Evolutionary conservation across 2,888 invertebrate species (phyloP).

Genomic region (Morpho deidamia): DNA sequence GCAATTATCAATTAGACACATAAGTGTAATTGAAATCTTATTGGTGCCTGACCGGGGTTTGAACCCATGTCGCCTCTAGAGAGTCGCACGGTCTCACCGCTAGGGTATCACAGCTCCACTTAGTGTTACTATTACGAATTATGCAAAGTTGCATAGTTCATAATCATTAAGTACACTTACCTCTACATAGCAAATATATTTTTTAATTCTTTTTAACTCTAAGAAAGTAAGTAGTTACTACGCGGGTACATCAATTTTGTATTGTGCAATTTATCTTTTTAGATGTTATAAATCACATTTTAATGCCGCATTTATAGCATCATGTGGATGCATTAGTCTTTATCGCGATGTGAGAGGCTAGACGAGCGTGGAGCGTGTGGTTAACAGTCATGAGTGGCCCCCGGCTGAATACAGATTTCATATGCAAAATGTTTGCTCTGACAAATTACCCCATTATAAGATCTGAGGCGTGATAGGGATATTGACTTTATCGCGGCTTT

Average conservation of each 20-base stretch:
- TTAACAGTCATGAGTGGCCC: constrained; percentile 47
- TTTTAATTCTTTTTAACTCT: too few species aligned
- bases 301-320: constrained; percentile 10
- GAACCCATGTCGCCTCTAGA: too few species aligned
- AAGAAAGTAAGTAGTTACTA: not conserved
- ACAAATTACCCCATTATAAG: constrained; percentile 68
- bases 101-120: too few species aligned
- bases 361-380: constrained; percentile 20
- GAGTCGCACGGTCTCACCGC: too few species aligned
- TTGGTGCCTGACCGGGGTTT: too few species aligned
- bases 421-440: constrained; percentile 63
- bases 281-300: constrained; percentile 9
- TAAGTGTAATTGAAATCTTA: too few species aligned
- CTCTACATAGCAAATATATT: too few species aligned
- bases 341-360: constrained; percentile 14
- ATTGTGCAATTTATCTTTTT: constrained; percentile 7
- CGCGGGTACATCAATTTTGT: constrained; percentile 1
- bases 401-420: constrained; percentile 53
- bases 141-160: too few species aligned
- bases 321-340: constrained; percentile 13
- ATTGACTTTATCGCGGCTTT: constrained; percentile 37
- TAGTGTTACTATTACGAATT: too few species aligned
- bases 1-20: too few species aligned
- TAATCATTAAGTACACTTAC: too few species aligned
- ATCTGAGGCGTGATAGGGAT: constrained; percentile 61